Conservation (phyloP, 2,113 vertebrate genomes). For the Elephantulus edwardii region DNA sequence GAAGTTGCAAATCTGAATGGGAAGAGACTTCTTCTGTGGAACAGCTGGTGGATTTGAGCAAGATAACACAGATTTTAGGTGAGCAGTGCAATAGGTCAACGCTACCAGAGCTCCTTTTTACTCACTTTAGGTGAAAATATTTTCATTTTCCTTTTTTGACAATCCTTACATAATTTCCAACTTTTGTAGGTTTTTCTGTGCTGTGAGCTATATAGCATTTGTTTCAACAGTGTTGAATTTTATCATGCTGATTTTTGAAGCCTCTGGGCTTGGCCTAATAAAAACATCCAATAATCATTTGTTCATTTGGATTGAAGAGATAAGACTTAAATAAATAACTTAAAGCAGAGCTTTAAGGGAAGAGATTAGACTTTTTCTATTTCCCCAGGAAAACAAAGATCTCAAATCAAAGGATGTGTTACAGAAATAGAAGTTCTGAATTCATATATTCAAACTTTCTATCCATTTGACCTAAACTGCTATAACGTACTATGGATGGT, state of each 20-base stretch:
- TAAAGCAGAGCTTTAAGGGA: not conserved
- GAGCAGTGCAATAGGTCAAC: too few species aligned
- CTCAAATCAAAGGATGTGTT: not conserved
- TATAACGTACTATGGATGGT: not conserved
- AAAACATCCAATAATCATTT: slow-evolving; percentile 3
- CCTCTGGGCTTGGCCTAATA: not conserved
- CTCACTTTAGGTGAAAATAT: not conserved
- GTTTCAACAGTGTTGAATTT: not conserved
- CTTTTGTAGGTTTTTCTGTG: not conserved
- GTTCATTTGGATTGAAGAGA: not conserved
- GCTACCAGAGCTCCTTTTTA: too few species aligned
- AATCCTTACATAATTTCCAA: not conserved
- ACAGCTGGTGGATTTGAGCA: too few species aligned
- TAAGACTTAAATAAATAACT: not conserved
- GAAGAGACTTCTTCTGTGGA: too few species aligned
- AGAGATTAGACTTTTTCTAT: not conserved
- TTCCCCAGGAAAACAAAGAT: slow-evolving; percentile 7
- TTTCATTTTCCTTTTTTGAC: not conserved
- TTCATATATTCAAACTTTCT: not conserved
- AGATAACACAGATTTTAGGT: too few species aligned
- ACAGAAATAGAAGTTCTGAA: not conserved
- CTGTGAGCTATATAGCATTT: not conserved
- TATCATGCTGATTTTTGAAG: not conserved
- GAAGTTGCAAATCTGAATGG: too few species aligned
- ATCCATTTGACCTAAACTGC: not conserved